Evolutionary conservation across 2,888 invertebrate genomes (phyloP).

Genomic region (Lapara coniferarum): DNA sequence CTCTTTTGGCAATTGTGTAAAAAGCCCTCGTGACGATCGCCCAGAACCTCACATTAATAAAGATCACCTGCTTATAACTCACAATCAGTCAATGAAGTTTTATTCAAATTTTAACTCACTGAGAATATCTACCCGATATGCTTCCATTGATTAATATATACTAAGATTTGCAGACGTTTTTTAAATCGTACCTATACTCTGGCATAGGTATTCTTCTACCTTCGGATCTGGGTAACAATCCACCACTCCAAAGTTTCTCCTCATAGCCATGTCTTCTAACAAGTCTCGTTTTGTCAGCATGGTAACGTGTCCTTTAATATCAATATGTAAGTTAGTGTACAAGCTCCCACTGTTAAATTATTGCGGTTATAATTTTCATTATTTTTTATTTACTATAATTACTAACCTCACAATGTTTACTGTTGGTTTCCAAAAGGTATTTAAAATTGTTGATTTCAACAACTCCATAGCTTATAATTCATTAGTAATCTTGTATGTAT

Average conservation of each 20-base stretch:
- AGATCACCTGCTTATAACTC: too few species aligned
- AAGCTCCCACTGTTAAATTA: conserved; percentile 23
- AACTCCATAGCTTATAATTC: conserved; percentile 55
- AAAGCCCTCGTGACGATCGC: too few species aligned
- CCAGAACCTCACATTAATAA: too few species aligned
- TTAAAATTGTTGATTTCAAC: conserved; percentile 62
- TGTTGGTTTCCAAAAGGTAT: conserved; percentile 67
- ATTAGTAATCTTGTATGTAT: not conserved
- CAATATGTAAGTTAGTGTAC: conserved; percentile 12
- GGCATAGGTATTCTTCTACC: conserved; percentile 85
- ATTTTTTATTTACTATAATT: not conserved
- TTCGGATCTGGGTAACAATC: conserved; percentile 87
- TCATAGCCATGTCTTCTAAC: conserved; percentile 88
- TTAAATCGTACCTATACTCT: conserved; percentile 79
- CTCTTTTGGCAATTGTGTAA: too few species aligned
- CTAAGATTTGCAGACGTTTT: not conserved
- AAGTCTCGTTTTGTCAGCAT: conserved; percentile 85
- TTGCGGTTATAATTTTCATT: not conserved
- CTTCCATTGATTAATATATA: too few species aligned
- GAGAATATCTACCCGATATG: too few species aligned
- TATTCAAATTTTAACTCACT: too few species aligned
- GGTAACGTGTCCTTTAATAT: conserved; percentile 79
- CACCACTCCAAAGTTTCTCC: conserved; percentile 86
- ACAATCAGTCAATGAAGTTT: too few species aligned
- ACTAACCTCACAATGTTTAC: conserved; percentile 71